Base-by-base conservation (phyloP, 1,140 invertebrate species). In the Zelostemma sp. region DNA sequence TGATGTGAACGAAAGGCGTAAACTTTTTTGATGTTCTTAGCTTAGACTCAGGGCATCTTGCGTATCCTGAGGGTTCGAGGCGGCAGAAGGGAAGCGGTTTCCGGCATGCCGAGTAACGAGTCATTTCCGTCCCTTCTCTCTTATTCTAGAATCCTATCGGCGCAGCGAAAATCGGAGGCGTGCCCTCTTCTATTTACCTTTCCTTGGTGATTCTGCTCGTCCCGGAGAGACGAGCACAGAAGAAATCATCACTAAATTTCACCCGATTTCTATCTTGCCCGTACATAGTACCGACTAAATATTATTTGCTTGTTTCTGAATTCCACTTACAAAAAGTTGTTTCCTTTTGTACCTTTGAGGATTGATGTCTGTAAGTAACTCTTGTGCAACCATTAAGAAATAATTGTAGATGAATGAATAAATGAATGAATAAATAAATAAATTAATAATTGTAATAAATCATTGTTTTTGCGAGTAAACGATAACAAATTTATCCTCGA, bases 101-200 rank as follows among this genome's bases (percentile, higher is more conserved):
- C 78, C 79, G 78, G 79, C 74, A 64, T 74, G 68, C 61, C 66
- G 59, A 65, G 68, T 81, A 82, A 81, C 78, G 80, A 81, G 76
- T 82, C 78, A 82, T 81, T 81, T 81, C 80, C 80, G 72, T 72
- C 64, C 60, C 72, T 69, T 56, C 50, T 51, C 51, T 50, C 17
- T 38, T 33, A 51, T 61, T 55, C 62, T 62, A 40, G 45, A 45
- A 60, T 57, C 63, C 41, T 49, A 21, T 56, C 48, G 48, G 31
- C 38, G 12, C 14, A 8, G 6, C 21, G 43, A 68, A 68, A 62
- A 62, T 63, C 49, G 55, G 58, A 28, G 35, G 25, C 25, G 49
- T 35, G 41, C 53, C 56, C 54, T 58, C 12, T 45, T 8, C 49
- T 12, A 25, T 35, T 35, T 40, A 31, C 21, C 12, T 50, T 51